These are phyloP conservation scores for Pardosa pseudoannulata DNA, from an alignment of 2,888 invertebrate species.

Conservation along the genomic window DNA sequence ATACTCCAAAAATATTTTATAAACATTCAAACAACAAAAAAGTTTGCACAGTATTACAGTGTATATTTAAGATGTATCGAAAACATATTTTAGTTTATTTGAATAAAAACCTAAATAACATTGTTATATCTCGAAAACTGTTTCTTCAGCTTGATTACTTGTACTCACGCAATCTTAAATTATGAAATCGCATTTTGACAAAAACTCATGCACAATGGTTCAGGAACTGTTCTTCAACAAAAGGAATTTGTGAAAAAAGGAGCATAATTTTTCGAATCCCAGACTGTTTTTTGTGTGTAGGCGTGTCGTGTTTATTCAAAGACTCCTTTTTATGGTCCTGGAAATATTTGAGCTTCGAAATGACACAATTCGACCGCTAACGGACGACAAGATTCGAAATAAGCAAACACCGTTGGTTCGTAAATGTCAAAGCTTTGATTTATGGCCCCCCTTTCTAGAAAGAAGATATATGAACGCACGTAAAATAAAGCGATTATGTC, in stretches of 20 bases:
- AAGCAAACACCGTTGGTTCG: conserved; percentile 1
- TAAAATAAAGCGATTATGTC: conserved; percentile 67
- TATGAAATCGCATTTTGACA: background rate
- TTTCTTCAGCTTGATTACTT: too few relatives aligned
- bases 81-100: too few relatives aligned
- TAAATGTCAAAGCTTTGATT: conserved; percentile 36
- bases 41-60: too few relatives aligned
- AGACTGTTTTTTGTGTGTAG: background rate
- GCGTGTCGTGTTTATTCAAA: conserved; percentile 6
- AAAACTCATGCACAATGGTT: background rate
- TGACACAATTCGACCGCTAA: conserved; percentile 6
- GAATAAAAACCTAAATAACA: too few relatives aligned
- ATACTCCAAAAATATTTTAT: too few relatives aligned
- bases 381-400: conserved; percentile 9
- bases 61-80: too few relatives aligned
- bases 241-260: background rate
- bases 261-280: background rate
- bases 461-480: conserved; percentile 47
- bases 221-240: background rate
- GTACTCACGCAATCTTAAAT: background rate
- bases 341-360: background rate
- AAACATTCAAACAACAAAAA: too few relatives aligned
- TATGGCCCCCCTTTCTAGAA: conserved; percentile 51
- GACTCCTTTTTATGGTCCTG: background rate
- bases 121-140: too few relatives aligned